phyloP scores from a whole-genome alignment of 2,888 invertebrate genomes.

The Clepsis dumicolana region DNA sequence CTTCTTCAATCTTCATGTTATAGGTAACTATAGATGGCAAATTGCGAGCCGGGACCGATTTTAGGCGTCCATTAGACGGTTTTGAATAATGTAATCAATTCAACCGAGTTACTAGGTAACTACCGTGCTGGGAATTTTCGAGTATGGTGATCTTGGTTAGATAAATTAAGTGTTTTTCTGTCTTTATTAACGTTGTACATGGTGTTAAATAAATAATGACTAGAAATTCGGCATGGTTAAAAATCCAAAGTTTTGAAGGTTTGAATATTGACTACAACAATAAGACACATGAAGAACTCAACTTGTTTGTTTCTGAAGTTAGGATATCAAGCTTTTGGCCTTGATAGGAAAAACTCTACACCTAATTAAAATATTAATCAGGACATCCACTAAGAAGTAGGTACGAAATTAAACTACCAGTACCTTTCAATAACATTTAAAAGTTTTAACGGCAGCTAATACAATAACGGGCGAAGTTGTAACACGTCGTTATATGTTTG shows the following conservation, averaged over 20 bases:
- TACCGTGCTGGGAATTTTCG: not conserved
- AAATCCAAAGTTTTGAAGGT: too few species aligned
- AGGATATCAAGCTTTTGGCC: too few species aligned
- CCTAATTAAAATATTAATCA: too few species aligned
- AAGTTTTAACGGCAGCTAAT: slow-evolving; percentile 13
- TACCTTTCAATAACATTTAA: slow-evolving; percentile 8
- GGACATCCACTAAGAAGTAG: too few species aligned
- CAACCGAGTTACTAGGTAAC: not conserved
- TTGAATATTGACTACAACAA: too few species aligned
- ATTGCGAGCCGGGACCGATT: slow-evolving; percentile 3
- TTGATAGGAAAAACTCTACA: too few species aligned
- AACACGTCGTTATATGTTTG: slow-evolving; percentile 41
- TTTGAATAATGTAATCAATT: slow-evolving; percentile 27
- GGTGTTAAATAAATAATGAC: too few species aligned
- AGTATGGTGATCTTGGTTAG: not conserved
- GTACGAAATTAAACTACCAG: not conserved
- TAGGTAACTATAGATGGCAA: slow-evolving; percentile 8
- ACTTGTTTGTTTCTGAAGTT: too few species aligned
- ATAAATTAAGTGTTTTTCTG: not conserved
- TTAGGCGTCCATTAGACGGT: slow-evolving; percentile 15
- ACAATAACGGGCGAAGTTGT: slow-evolving; percentile 33
- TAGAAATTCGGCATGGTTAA: too few species aligned
- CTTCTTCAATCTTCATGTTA: slow-evolving; percentile 33
- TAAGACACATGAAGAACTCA: too few species aligned
- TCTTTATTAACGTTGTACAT: not conserved